Conservation (phyloP, 1,140 invertebrate genomes). For the Drosophila pseudoananassae region DNA sequence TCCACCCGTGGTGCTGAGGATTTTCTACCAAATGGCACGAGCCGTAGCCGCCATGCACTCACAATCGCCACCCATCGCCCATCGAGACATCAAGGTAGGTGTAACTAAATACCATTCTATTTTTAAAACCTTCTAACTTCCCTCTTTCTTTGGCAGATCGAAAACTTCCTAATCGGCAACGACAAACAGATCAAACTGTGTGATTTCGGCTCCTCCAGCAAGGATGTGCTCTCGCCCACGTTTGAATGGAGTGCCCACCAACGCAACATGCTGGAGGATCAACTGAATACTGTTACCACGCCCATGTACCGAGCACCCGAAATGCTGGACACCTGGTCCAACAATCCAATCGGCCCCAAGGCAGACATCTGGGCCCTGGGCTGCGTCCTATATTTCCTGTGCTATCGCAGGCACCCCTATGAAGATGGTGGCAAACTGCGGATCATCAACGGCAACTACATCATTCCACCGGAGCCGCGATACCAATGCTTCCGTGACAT, state of each 20-base stretch:
- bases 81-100: slow-evolving; percentile 91
- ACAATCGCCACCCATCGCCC: slow-evolving; percentile 94
- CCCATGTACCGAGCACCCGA: slow-evolving; percentile 97
- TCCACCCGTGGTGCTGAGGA: slow-evolving; percentile 91
- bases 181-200: slow-evolving; percentile 97
- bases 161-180: slow-evolving; percentile 88
- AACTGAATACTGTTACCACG: slow-evolving; percentile 90
- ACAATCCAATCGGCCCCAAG: slow-evolving; percentile 94
- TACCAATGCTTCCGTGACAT: slow-evolving; percentile 95
- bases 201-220: slow-evolving; percentile 99
- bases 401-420: slow-evolving; percentile 98
- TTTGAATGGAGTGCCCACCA: slow-evolving; percentile 96
- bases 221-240: slow-evolving; percentile 92
- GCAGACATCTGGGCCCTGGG: slow-evolving; percentile 99
- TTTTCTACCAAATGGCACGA: slow-evolving; percentile 96
- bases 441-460: slow-evolving; percentile 98
- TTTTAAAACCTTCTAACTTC: slow-evolving; percentile 5
- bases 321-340: slow-evolving; percentile 99
- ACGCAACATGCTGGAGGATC: slow-evolving; percentile 96
- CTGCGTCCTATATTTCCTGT: slow-evolving; percentile 96
- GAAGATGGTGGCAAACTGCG: slow-evolving; percentile 98
- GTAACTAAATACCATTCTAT: background rate
- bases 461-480: slow-evolving; percentile 91
- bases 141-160: slow-evolving; percentile 86
- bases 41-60: slow-evolving; percentile 97